Conservation (phyloP, 2,888 invertebrate species). For the Lepidochrysops patricia region DNA sequence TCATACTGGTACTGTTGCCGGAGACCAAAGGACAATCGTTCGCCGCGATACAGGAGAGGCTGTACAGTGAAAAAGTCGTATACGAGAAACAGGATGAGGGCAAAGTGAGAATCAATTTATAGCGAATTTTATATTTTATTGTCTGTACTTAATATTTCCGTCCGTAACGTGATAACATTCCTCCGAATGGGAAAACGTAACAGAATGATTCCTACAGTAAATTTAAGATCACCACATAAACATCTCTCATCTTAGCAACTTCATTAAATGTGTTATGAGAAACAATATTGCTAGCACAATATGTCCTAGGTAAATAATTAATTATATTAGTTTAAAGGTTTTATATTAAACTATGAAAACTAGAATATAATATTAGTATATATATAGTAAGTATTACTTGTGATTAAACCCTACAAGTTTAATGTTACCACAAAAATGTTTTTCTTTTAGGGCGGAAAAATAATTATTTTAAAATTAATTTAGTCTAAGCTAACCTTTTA, state of each 20-base stretch:
- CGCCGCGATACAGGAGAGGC: slow-evolving; percentile 71
- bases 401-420: neutral
- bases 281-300: neutral
- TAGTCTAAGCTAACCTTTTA: too few relatives aligned
- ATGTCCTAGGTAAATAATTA: too few relatives aligned
- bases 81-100: slow-evolving; percentile 51
- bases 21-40: slow-evolving; percentile 77
- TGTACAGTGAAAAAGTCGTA: slow-evolving; percentile 52
- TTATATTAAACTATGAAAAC: too few relatives aligned
- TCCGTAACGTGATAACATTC: slow-evolving; percentile 15
- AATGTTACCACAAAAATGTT: too few relatives aligned
- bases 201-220: neutral
- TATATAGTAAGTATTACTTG: neutral
- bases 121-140: neutral
- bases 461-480: too few relatives aligned
- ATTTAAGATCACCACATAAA: neutral
- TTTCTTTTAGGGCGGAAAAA: too few relatives aligned
- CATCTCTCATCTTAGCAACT: neutral
- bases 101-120: slow-evolving; percentile 41
- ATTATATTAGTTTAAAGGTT: too few relatives aligned
- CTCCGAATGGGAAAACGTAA: neutral
- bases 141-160: slow-evolving; percentile 16
- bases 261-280: neutral
- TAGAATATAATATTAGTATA: too few relatives aligned
- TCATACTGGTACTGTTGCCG: slow-evolving; percentile 67